Percentiles rank a stretch among this genome's conserved stretches.
Conservation (phyloP, 2,888 invertebrate species). For the Alentia gelatinosa region DNA sequence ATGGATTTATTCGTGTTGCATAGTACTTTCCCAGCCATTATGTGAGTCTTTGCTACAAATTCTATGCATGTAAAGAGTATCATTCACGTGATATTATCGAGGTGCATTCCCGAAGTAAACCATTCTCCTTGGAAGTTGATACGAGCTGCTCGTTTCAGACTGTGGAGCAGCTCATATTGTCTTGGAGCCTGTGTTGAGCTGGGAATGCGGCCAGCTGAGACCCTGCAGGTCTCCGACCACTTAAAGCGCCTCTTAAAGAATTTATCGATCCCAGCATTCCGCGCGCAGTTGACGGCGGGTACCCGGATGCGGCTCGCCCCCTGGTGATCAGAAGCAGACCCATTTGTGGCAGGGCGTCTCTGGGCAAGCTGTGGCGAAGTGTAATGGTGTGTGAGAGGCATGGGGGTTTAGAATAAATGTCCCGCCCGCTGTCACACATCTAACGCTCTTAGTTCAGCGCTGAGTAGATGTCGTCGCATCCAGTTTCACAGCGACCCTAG, state of each 20-base stretch:
- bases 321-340: conserved; percentile 42
- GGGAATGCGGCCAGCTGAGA: conserved; percentile 27
- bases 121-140: too few species aligned
- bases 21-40: too few species aligned
- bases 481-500: background rate
- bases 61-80: too few species aligned
- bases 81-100: too few species aligned
- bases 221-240: conserved; percentile 31
- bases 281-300: conserved; percentile 9
- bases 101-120: too few species aligned
- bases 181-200: background rate
- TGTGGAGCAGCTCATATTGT: background rate
- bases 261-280: conserved; percentile 46
- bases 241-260: conserved; percentile 46
- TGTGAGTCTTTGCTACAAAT: too few species aligned
- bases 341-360: background rate
- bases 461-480: too few species aligned
- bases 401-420: background rate
- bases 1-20: too few species aligned
- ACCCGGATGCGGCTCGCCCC: conserved; percentile 22
- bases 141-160: too few species aligned
- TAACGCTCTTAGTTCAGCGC: background rate
- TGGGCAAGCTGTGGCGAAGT: background rate
- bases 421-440: background rate
- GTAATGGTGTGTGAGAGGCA: conserved; percentile 50